Evolutionary conservation across 2,888 invertebrate species (phyloP).

Genomic region (Euplagia quadripunctaria): DNA sequence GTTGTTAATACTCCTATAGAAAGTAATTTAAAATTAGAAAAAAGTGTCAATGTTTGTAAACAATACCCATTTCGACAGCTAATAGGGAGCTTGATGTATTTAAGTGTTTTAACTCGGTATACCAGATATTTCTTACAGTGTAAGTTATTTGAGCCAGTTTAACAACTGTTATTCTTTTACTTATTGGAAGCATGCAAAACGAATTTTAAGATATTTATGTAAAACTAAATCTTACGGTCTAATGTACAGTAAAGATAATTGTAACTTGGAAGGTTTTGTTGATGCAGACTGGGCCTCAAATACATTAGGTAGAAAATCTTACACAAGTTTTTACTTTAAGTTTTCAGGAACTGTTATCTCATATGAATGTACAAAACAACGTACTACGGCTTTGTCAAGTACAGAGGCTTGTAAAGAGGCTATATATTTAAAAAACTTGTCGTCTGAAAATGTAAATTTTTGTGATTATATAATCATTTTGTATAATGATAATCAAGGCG

Average conservation of each 20-base stretch:
- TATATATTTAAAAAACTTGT: slow-evolving; percentile 11
- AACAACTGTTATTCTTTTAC: slow-evolving; percentile 37
- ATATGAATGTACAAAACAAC: too few relatives aligned
- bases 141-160: slow-evolving; percentile 44
- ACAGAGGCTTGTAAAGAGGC: slow-evolving; percentile 7
- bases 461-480: not conserved
- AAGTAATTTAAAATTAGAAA: not conserved
- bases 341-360: too few relatives aligned
- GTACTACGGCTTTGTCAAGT: not conserved
- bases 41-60: not conserved
- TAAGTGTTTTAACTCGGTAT: slow-evolving; percentile 20
- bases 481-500: slow-evolving; percentile 16
- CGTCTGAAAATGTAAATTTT: not conserved
- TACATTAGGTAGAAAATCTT: slow-evolving; percentile 17
- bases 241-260: slow-evolving; percentile 1
- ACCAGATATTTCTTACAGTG: slow-evolving; percentile 44
- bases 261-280: not conserved
- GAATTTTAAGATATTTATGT: slow-evolving; percentile 38
- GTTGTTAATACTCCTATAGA: slow-evolving; percentile 23
- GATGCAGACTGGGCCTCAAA: slow-evolving; percentile 20
- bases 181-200: slow-evolving; percentile 35
- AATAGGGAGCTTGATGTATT: slow-evolving; percentile 12
- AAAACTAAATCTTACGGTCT: slow-evolving; percentile 37
- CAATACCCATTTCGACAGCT: not conserved
- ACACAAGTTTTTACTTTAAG: not conserved